Base-by-base conservation (phyloP, 2,113 vertebrate genomes). In the Chionis minor region DNA sequence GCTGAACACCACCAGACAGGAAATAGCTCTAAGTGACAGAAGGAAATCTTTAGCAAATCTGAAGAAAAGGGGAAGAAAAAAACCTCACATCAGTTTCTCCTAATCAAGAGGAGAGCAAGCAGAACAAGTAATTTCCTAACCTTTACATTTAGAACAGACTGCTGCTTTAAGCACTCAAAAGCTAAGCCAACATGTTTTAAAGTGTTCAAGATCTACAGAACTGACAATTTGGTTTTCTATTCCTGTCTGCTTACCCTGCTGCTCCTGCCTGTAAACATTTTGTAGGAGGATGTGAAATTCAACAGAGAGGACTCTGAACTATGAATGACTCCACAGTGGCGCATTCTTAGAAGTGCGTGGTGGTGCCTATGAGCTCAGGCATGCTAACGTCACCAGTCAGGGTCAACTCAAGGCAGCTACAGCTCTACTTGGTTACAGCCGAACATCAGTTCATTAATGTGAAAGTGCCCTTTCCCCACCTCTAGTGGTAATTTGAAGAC, bases 161-260 rank as follows among this genome's bases (percentile, higher is more conserved):
- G 40, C 63, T 92, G 58, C 84, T 94, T 97, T 75, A 96, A 86
- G 71, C 86, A 83, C 22, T 91, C 52, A 94, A 97, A 94, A 96
- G 45, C 92, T 90, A 91, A 97, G 96, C 95, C 58, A 95, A 71
- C 45, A 88, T 21, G 58, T 92, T 88, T 94, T 71, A 84, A 66
- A 96, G 55, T 3, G 24, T 70, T 88, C 88, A 66, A 92, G 78
- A 97, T 71, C 92, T 84, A 81, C 82, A 84, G 71, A 97, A 87
- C 65, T 91, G 96, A 95, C 94, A 96, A 96, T 93, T 79, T 70
- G 85, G 59, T 75, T 97, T 95, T 96, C 95, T 98, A 97, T 94
- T 98, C 96, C 94, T 96, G 96, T 93, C 96, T 83, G 94, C 82
- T 88, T 80, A 95, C 86, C 96, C 90, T 90, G 70, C 70, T 94